phyloP scores from a whole-genome alignment of 2,888 invertebrate species.

The Microchrysa polita region DNA sequence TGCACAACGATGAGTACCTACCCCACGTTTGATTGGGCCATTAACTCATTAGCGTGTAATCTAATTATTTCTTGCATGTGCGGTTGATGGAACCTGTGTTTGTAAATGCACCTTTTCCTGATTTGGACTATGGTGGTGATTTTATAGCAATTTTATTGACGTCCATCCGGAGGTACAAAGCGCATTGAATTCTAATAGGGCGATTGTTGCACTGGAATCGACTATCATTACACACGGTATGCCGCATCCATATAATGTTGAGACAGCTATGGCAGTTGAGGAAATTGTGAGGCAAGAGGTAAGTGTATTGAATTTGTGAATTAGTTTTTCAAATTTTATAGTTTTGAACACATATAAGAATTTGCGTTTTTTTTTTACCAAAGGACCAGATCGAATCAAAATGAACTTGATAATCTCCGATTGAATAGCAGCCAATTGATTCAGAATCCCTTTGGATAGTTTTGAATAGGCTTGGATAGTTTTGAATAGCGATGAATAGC shows the following conservation, averaged over 20 bases:
- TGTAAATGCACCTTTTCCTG: neutral
- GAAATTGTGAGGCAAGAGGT: slow-evolving; percentile 77
- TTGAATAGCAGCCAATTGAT: no score
- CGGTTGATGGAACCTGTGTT: neutral
- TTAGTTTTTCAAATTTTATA: no score
- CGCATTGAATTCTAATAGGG: slow-evolving; percentile 71
- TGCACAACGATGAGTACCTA: no score
- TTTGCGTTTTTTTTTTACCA: no score
- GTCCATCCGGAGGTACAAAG: slow-evolving; percentile 72
- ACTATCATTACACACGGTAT: slow-evolving; percentile 99
- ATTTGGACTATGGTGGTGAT: neutral
- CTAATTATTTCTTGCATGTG: slow-evolving; percentile 6
- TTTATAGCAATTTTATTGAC: slow-evolving; percentile 56
- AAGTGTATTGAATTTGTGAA: slow-evolving; percentile 48
- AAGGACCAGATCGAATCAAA: no score
- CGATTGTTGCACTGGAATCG: slow-evolving; percentile 95
- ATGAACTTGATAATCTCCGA: no score
- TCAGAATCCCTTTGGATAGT: no score
- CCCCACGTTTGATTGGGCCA: no score
- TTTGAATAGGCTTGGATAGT: no score
- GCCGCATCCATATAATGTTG: slow-evolving; percentile 91
- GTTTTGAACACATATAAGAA: no score
- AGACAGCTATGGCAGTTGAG: slow-evolving; percentile 86
- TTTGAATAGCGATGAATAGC: no score
- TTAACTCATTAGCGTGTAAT: neutral